Evolutionary conservation across 2,113 vertebrate species (phyloP).

Genomic region (Forbesichthys agassizii): DNA sequence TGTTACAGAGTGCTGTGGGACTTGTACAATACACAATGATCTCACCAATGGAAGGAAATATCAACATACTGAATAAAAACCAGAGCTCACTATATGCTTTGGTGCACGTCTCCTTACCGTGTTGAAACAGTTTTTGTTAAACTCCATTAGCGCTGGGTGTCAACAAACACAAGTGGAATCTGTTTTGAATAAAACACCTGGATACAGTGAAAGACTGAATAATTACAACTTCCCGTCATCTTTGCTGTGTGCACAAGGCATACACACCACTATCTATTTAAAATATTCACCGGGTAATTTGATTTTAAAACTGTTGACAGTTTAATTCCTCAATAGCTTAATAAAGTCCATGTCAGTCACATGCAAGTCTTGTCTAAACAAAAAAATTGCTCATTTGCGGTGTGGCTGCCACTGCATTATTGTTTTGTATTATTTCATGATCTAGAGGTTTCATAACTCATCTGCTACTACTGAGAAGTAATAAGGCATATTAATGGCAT

Average conservation of each 20-base stretch:
- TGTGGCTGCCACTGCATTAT: not conserved
- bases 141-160: conserved; percentile 18
- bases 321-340: conserved; percentile 43
- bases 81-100: not conserved
- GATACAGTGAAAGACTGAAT: conserved; percentile 15
- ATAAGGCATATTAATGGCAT: conserved; percentile 43
- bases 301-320: conserved; percentile 49
- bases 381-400: conserved; percentile 47
- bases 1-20: conserved; percentile 18
- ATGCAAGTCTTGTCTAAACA: conserved; percentile 52
- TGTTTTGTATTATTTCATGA: conserved; percentile 31
- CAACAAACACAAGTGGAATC: conserved; percentile 44
- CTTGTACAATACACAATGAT: conserved; percentile 22
- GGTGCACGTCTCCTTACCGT: not conserved
- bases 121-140: conserved; percentile 10
- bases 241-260: conserved; percentile 12
- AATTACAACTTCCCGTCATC: conserved; percentile 6
- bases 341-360: conserved; percentile 38
- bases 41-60: conserved; percentile 29
- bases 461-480: conserved; percentile 9
- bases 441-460: conserved; percentile 24
- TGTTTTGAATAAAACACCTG: conserved; percentile 13
- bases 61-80: conserved; percentile 27
- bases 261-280: conserved; percentile 23
- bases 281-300: conserved; percentile 15